A percentile compares a stretch with the other conserved stretches of the same genome.
These are phyloP conservation scores for Macropus fuliginosus DNA, from an alignment of 2,797 vertebrate genomes.

Conservation along the genomic window DNA sequence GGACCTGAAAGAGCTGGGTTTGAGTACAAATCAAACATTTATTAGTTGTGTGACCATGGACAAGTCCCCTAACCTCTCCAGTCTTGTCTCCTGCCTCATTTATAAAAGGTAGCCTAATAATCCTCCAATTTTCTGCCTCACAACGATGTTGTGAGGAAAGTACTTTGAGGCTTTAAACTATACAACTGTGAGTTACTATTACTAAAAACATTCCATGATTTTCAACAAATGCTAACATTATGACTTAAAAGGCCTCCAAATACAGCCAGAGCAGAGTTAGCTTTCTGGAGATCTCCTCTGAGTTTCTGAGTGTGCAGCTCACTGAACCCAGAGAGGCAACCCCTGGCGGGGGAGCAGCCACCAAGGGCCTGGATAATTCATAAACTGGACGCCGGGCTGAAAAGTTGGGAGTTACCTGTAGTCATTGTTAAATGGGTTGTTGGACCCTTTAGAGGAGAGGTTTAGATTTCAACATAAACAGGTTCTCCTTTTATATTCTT, in stretches of 20 bases:
- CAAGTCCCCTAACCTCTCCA: background rate
- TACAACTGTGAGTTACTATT: background rate
- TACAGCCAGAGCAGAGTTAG: background rate
- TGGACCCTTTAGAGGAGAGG: constrained; percentile 40
- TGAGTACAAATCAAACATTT: background rate
- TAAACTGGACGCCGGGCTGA: background rate
- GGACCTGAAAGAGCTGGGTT: background rate
- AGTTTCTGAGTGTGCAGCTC: background rate
- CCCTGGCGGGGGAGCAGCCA: background rate
- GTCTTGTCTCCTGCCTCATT: background rate
- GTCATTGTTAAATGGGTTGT: constrained; percentile 29
- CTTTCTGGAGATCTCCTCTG: background rate
- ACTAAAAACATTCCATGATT: background rate
- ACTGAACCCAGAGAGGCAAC: background rate
- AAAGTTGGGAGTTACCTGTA: background rate
- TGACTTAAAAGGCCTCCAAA: background rate
- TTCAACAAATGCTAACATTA: background rate
- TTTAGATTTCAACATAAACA: background rate
- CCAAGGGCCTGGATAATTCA: background rate
- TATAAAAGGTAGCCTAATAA: background rate
- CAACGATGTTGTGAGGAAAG: background rate
- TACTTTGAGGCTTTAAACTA: background rate
- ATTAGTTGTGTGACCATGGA: background rate
- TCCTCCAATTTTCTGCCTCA: background rate
- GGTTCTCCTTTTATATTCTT: background rate